Percentiles rank a stretch among this genome's conserved stretches.
These are phyloP conservation scores for Squalus acanthias DNA, from an alignment of 2,797 vertebrate genomes.

Conservation along the genomic window DNA sequence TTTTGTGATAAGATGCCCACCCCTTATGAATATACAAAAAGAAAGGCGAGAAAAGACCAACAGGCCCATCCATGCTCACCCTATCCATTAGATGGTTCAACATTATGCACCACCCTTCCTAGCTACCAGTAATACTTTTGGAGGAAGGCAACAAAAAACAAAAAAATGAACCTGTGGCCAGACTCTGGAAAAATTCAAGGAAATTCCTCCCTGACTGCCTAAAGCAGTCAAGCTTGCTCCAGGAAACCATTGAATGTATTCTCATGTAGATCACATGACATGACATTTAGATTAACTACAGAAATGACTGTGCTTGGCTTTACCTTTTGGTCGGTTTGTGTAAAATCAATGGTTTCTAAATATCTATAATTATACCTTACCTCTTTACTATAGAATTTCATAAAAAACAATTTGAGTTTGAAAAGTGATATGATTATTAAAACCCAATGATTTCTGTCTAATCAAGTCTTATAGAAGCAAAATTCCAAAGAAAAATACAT, in stretches of 20 bases:
- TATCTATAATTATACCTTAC: neutral
- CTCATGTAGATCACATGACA: neutral
- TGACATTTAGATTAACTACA: neutral
- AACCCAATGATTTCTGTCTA: neutral
- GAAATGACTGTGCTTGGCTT: constrained; percentile 4
- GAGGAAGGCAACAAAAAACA: neutral
- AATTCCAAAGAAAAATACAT: neutral
- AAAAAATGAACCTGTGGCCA: neutral
- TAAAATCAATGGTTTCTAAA: constrained; percentile 5
- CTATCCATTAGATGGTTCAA: neutral
- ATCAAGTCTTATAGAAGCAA: neutral
- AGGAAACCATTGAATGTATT: neutral
- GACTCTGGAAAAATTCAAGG: neutral
- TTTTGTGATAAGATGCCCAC: neutral
- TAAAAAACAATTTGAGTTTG: neutral
- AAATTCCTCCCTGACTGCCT: neutral
- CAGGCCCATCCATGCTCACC: neutral
- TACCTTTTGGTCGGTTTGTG: neutral
- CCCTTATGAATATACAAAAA: neutral
- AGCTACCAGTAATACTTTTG: neutral
- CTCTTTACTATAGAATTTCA: neutral
- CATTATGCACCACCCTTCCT: neutral
- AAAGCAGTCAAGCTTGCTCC: neutral
- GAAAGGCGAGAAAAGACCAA: neutral
- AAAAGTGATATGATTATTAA: constrained; percentile 1